Conservation (phyloP, 2,888 invertebrate species). For the Sarcophaga carnaria region DNA sequence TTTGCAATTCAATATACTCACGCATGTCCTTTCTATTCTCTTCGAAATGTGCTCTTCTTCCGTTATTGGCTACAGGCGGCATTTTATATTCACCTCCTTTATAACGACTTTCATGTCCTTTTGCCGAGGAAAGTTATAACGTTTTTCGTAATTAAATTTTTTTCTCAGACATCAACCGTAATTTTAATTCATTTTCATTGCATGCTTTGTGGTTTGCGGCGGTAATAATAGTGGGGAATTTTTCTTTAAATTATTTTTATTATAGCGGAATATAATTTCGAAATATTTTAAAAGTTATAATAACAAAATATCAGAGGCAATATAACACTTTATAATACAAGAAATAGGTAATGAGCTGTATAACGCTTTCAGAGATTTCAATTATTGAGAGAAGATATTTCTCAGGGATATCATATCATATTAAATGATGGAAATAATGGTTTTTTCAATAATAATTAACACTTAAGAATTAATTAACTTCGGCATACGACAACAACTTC, state of each 20-base stretch:
- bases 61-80: conserved; percentile 38
- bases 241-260: not conserved
- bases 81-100: conserved; percentile 50
- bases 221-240: conserved; percentile 39
- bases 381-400: no score
- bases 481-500: no score
- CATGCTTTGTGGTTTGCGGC: conserved; percentile 9
- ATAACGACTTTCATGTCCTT: conserved; percentile 23
- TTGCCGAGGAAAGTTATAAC: not conserved
- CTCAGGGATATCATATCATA: no score
- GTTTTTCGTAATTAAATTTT: conserved; percentile 29
- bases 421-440: no score
- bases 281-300: no score
- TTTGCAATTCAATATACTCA: conserved; percentile 7
- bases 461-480: no score
- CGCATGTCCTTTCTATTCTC: conserved; percentile 13
- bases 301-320: no score
- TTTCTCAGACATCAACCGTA: conserved; percentile 8
- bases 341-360: no score
- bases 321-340: no score
- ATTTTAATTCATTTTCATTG: not conserved
- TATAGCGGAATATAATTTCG: conserved; percentile 11
- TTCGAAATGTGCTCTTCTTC: not conserved
- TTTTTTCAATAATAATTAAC: no score
- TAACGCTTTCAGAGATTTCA: no score